These are phyloP conservation scores for Australoheros scitulus DNA, from an alignment of 2,113 vertebrate genomes.

Conservation along the genomic window DNA sequence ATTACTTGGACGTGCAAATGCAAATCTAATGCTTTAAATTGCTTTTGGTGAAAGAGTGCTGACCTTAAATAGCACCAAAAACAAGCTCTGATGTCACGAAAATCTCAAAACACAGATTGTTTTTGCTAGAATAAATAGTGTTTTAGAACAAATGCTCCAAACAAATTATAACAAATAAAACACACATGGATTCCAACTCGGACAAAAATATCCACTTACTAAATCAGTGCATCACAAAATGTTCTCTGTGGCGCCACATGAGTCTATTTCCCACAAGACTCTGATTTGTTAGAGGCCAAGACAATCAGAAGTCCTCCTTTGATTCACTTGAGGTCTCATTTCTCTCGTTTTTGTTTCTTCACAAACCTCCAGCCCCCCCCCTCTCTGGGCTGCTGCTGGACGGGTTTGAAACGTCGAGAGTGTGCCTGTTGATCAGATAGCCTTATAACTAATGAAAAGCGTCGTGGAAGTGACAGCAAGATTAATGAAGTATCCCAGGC, in stretches of 20 bases:
- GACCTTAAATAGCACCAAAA: background rate
- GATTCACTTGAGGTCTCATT: background rate
- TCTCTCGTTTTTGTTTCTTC: background rate
- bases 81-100: background rate
- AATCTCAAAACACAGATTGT: background rate
- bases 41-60: background rate
- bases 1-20: background rate
- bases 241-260: background rate
- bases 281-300: constrained; percentile 9
- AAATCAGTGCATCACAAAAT: background rate
- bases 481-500: constrained; percentile 94
- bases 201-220: background rate
- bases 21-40: background rate
- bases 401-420: constrained; percentile 65
- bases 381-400: constrained; percentile 14
- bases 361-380: constrained; percentile 10
- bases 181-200: constrained; percentile 1
- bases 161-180: constrained; percentile 15
- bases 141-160: background rate
- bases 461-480: constrained; percentile 93
- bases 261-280: background rate
- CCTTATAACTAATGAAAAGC: constrained; percentile 93
- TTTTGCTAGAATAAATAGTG: background rate
- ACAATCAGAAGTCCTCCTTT: constrained; percentile 29
- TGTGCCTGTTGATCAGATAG: constrained; percentile 89